Percentiles rank a stretch among this genome's conserved stretches.
These are phyloP conservation scores for Saimiri boliviensis DNA, from an alignment of 2,113 vertebrate genomes.

Conservation along the genomic window DNA sequence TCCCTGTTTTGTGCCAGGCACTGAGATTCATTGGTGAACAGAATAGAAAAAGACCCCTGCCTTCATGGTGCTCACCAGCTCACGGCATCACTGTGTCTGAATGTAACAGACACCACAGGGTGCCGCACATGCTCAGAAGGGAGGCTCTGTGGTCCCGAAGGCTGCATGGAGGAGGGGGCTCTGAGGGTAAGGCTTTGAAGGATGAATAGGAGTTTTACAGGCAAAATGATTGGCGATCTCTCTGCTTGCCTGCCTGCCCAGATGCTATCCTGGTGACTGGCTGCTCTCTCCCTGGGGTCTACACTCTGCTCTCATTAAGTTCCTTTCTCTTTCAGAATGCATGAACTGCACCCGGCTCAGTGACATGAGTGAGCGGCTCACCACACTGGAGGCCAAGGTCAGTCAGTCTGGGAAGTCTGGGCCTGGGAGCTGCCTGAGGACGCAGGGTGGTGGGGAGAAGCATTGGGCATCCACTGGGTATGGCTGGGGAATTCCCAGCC, in stretches of 20 bases:
- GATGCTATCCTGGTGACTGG: background rate
- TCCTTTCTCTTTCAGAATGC: constrained; percentile 87
- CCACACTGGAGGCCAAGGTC: constrained; percentile 93
- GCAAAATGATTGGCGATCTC: too few species aligned
- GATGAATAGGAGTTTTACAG: background rate
- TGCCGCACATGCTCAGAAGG: background rate
- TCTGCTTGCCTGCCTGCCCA: background rate
- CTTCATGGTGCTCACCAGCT: background rate
- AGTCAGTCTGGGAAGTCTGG: constrained; percentile 1
- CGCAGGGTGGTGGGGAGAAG: accelerated
- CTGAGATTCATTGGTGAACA: background rate
- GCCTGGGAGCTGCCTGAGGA: background rate
- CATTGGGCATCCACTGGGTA: accelerated
- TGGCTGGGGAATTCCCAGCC: too few species aligned
- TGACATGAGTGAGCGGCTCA: constrained; percentile 90
- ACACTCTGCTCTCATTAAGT: background rate
- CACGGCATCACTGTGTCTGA: accelerated
- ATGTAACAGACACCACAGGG: background rate
- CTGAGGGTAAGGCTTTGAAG: background rate
- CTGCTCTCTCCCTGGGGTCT: background rate
- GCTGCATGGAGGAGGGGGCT: background rate
- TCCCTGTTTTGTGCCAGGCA: background rate
- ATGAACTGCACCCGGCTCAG: constrained; percentile 94
- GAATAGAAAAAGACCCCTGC: background rate
- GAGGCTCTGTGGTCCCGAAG: background rate